Base-by-base conservation (phyloP, 1,140 invertebrate species). In the Riptortus pedestris region DNA sequence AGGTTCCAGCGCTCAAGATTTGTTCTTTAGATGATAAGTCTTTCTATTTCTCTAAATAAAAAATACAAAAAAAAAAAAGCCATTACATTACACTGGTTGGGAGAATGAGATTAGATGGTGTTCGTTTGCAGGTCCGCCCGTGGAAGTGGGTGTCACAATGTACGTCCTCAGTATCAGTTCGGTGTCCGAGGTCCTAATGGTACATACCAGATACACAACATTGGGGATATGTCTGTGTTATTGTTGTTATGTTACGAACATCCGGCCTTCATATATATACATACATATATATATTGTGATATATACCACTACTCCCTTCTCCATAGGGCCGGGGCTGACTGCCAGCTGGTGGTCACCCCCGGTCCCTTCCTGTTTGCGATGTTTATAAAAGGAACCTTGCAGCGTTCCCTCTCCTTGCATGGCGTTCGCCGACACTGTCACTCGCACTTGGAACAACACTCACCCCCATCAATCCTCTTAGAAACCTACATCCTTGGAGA, bases 161-260 rank as follows among this genome's bases (percentile, higher is more conserved):
- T 93, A 92, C 83, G 90, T 96, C 79, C 89, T 94, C 79, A 93
- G 90, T 85, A 96, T 97, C 83, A 93, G 90, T 83, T 95, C 93
- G 78, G 89, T 97, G 78, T 96, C 93, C 77, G 93, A 96, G 86
- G 93, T 96, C 77, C 84, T 92, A 80, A 96, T 96, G 93, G 93
- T 95, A 90, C 57, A 22, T 59, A 59, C 20, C 16, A n/a, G 12
- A 33, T 26, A n/a, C 28, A 59, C 57, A 59, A 26, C 11, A 59
- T 38, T 55, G 51, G 51, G 51, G 51, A 55, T 55, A 55, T 55
- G 51, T 14, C 51, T 55, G 24, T 55, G 51, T 55, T 24, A 55
- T 14, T 55, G 51, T 24, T 55, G 51, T 55, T 55, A 24, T 55
- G 51, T 26, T 18, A 14, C 24, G n/a, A 14, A 24, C 14, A 55